phyloP scores from a whole-genome alignment of 2,797 vertebrate species.

The Acanthurus leucopareius region DNA sequence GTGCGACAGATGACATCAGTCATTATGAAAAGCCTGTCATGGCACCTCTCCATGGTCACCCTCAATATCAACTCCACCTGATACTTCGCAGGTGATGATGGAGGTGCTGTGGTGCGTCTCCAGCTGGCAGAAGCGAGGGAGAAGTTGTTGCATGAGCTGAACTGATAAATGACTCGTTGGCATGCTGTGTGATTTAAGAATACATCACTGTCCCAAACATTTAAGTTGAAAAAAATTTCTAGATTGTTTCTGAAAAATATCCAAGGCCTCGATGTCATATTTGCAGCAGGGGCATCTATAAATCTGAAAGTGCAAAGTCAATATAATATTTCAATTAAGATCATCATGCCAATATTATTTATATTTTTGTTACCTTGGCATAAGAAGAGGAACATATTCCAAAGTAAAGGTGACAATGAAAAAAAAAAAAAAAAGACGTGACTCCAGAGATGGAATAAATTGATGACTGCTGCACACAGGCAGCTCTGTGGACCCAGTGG shows the following conservation, averaged over 20 bases:
- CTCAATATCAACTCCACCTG: conserved; percentile 44
- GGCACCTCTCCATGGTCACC: conserved; percentile 38
- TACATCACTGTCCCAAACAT: conserved; percentile 19
- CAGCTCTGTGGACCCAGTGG: conserved; percentile 26
- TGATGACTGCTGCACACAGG: conserved; percentile 50
- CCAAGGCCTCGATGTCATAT: conserved; percentile 11
- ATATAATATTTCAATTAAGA: background rate
- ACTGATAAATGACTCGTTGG: conserved; percentile 44
- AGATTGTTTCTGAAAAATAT: conserved; percentile 28
- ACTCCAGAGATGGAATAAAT: conserved; percentile 49
- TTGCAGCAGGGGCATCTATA: background rate
- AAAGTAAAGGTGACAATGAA: conserved; percentile 22
- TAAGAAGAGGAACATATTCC: background rate
- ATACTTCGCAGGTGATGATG: conserved; percentile 54
- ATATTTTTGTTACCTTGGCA: background rate
- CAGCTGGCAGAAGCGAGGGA: conserved; percentile 24
- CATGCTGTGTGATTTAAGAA: conserved; percentile 13
- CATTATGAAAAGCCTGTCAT: conserved; percentile 67
- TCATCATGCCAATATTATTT: background rate
- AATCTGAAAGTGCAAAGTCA: background rate
- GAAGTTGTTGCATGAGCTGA: conserved; percentile 40
- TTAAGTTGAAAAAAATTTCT: conserved; percentile 15
- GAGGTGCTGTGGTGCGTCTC: conserved; percentile 22
- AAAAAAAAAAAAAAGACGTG: conserved; percentile 15
- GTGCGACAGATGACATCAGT: conserved; percentile 70